Evolutionary conservation across 2,888 invertebrate genomes (phyloP).

Genomic region (Drosophila stalkeri): DNA sequence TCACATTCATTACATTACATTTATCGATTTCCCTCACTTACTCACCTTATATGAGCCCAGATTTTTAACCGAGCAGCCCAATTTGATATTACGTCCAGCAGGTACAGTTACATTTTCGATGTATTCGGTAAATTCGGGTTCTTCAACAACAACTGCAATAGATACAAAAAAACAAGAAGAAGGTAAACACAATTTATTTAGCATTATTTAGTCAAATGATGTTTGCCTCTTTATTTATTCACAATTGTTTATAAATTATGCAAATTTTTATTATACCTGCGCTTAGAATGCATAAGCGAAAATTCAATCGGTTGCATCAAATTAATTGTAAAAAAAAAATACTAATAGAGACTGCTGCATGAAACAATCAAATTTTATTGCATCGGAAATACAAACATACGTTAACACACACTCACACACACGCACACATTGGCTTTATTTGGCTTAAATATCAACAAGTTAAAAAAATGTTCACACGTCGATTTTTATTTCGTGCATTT

Average conservation of each 20-base stretch:
- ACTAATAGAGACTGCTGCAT: constrained; percentile 12
- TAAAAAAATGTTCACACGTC: constrained; percentile 41
- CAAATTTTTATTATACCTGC: background rate
- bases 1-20: no score
- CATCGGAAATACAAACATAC: constrained; percentile 25
- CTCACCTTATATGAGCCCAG: constrained; percentile 95
- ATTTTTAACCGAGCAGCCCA: constrained; percentile 96
- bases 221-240: background rate
- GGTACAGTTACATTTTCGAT: constrained; percentile 94
- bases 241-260: constrained; percentile 19
- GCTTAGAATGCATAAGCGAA: constrained; percentile 17
- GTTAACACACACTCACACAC: constrained; percentile 13
- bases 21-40: constrained; percentile 13
- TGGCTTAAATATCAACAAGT: constrained; percentile 66
- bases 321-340: constrained; percentile 46
- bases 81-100: constrained; percentile 94
- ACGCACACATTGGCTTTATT: constrained; percentile 36
- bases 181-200: constrained; percentile 7
- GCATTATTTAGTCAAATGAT: background rate
- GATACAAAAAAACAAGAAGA: constrained; percentile 68
- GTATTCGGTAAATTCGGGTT: constrained; percentile 95
- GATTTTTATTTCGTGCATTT: constrained; percentile 11
- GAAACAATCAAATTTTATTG: constrained; percentile 32
- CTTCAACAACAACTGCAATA: constrained; percentile 90
- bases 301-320: constrained; percentile 51